These are phyloP conservation scores for Oopsacas minuta DNA, from an alignment of 37 sponge, comb jelly and placozoan genomes.

Conservation along the genomic window DNA sequence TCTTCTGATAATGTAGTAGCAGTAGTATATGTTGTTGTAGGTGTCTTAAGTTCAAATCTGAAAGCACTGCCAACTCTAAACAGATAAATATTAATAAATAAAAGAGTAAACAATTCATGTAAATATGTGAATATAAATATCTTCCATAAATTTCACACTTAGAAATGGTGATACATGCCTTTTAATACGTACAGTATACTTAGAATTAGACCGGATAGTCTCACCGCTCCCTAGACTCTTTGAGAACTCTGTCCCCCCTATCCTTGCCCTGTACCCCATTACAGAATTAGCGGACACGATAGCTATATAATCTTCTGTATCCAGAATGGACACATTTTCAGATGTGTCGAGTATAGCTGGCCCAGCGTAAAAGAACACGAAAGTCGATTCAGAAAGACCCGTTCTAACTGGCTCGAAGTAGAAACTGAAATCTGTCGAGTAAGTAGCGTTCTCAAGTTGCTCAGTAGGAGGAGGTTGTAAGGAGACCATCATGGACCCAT, in stretches of 20 bases:
- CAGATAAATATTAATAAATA: no score
- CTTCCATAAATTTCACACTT: no score
- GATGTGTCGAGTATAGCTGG: background rate
- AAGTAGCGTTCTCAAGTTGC: background rate
- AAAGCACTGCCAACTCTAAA: conserved; percentile 15
- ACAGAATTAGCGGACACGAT: background rate
- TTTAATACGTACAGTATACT: background rate
- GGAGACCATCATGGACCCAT: background rate
- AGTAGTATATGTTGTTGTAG: background rate
- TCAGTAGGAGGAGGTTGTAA: background rate
- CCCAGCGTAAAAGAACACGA: background rate
- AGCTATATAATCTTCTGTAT: background rate
- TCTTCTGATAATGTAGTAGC: background rate
- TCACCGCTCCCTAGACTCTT: background rate
- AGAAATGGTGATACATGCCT: background rate
- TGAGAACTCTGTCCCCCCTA: background rate
- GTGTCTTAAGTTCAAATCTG: background rate
- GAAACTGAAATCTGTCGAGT: background rate
- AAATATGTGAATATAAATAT: no score
- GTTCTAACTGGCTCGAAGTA: background rate
- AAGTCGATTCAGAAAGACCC: background rate
- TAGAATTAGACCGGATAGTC: background rate
- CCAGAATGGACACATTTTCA: background rate
- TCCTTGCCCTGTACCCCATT: conserved; percentile 6
- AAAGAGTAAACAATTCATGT: no score